A percentile compares a stretch with the other conserved stretches of the same genome.
Conservation (phyloP, 2,888 invertebrate species). For the Beris morrisii region DNA sequence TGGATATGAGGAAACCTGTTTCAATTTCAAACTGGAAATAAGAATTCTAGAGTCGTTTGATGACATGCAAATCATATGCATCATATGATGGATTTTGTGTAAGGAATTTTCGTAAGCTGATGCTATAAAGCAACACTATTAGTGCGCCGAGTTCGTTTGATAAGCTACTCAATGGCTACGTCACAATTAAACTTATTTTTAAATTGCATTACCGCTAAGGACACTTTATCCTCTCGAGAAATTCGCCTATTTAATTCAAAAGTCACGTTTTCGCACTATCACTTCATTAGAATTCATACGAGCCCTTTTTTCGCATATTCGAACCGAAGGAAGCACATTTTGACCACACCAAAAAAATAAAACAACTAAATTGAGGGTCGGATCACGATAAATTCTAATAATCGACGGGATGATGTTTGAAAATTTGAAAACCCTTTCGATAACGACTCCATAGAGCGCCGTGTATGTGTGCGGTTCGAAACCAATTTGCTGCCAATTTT, state of each 20-base stretch:
- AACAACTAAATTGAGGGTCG: slow-evolving; percentile 3
- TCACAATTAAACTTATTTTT: too few species aligned
- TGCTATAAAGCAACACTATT: too few species aligned
- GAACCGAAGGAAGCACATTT: neutral
- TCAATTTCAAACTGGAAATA: too few species aligned
- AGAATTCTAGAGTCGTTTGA: too few species aligned
- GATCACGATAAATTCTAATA: slow-evolving; percentile 21
- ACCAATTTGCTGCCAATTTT: slow-evolving; percentile 27
- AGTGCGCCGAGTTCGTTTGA: too few species aligned
- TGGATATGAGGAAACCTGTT: too few species aligned
- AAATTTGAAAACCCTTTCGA: slow-evolving; percentile 15
- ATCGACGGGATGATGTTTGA: slow-evolving; percentile 8
- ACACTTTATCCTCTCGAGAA: too few species aligned
- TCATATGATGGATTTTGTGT: too few species aligned
- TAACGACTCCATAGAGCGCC: slow-evolving; percentile 2
- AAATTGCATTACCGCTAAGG: too few species aligned
- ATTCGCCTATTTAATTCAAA: neutral
- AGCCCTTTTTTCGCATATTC: slow-evolving; percentile 7
- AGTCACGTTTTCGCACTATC: slow-evolving; percentile 21
- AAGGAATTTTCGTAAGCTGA: too few species aligned
- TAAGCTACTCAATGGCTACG: too few species aligned
- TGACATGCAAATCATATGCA: too few species aligned
- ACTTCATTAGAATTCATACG: slow-evolving; percentile 19
- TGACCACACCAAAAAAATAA: neutral
- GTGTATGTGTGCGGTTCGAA: slow-evolving; percentile 7